Percentiles rank a stretch among this genome's conserved stretches.
These are phyloP conservation scores for Streblospio benedicti DNA, from an alignment of 1,140 invertebrate genomes.

Conservation along the genomic window DNA sequence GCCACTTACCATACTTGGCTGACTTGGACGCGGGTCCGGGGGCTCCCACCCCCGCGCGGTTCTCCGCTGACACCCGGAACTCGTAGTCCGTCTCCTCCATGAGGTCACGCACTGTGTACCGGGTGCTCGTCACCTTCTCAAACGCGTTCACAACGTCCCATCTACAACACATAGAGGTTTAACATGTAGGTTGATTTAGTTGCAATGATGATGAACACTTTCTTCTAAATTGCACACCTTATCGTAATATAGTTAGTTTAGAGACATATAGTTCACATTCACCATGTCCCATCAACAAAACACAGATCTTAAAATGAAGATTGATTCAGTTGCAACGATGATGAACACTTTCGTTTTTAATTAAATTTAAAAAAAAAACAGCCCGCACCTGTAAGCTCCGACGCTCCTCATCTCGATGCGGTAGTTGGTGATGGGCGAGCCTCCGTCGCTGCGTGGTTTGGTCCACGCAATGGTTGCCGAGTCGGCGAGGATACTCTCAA, in stretches of 20 bases:
- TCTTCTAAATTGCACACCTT: constrained; percentile 73
- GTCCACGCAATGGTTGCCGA: constrained; percentile 89
- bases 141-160: constrained; percentile 48
- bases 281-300: no score
- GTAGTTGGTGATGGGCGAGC: constrained; percentile 92
- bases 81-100: constrained; percentile 92
- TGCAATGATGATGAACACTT: constrained; percentile 54
- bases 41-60: constrained; percentile 88
- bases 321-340: constrained; percentile 81
- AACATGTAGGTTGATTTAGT: not conserved
- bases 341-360: constrained; percentile 69
- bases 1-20: constrained; percentile 70
- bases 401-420: constrained; percentile 79
- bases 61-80: constrained; percentile 92
- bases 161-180: no score
- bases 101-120: constrained; percentile 53
- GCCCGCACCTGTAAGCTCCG: constrained; percentile 61
- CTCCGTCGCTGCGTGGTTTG: constrained; percentile 79
- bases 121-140: constrained; percentile 54
- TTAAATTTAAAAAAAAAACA: constrained; percentile 67
- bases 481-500: constrained; percentile 88
- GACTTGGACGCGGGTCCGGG: constrained; percentile 80
- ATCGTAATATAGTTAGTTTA: no score
- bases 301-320: no score
- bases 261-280: no score